A percentile compares a stretch with the other conserved stretches of the same genome.
These are phyloP conservation scores for Heloderma charlesbogerti DNA, from an alignment of 2,113 vertebrate species.

Conservation along the genomic window DNA sequence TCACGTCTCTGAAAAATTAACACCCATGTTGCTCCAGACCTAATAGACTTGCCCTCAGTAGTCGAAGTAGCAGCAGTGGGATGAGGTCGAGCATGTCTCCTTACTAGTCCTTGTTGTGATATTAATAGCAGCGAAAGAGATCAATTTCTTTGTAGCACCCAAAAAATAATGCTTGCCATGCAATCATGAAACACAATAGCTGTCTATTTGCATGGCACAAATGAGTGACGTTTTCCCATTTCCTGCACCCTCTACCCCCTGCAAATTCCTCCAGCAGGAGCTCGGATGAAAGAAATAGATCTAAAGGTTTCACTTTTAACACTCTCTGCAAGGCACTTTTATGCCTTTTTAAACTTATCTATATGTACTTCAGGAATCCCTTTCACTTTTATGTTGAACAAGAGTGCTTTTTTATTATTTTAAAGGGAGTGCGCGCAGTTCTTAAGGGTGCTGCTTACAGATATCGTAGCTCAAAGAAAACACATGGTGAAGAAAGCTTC, in stretches of 20 bases:
- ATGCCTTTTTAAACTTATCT: conserved; percentile 50
- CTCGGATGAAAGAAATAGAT: conserved; percentile 65
- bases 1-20: not conserved
- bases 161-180: conserved; percentile 3
- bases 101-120: not conserved
- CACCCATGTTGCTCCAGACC: not conserved
- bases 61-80: not conserved
- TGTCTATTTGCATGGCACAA: conserved; percentile 60
- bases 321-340: conserved; percentile 53
- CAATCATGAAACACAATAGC: conserved; percentile 29
- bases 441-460: conserved; percentile 47
- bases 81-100: conserved; percentile 8
- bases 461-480: conserved; percentile 43
- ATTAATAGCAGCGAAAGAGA: conserved; percentile 36
- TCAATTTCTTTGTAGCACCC: not conserved
- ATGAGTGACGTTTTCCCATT: conserved; percentile 43
- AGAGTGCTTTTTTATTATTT: conserved; percentile 19
- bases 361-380: conserved; percentile 47
- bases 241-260: conserved; percentile 14
- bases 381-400: conserved; percentile 64
- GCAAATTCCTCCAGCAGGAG: conserved; percentile 24
- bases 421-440: conserved; percentile 21
- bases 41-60: not conserved
- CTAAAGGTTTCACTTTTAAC: conserved; percentile 55
- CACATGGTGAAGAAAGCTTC: conserved; percentile 41